These are phyloP conservation scores for Sisyra terminalis DNA, from an alignment of 2,888 invertebrate species.

Conservation along the genomic window DNA sequence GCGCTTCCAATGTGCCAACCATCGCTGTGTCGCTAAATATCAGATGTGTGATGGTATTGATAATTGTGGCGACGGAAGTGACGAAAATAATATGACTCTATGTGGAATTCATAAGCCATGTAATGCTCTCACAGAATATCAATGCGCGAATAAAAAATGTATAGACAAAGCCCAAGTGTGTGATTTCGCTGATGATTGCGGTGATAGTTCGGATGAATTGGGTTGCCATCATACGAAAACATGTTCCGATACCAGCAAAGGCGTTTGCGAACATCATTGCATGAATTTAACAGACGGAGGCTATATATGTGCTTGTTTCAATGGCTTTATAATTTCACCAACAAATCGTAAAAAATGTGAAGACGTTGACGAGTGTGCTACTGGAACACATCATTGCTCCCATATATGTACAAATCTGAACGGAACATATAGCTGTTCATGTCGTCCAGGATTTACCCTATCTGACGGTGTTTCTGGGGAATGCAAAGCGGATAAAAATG, in stretches of 20 bases:
- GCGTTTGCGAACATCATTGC: constrained; percentile 88
- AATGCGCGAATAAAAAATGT: constrained; percentile 78
- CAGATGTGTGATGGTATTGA: constrained; percentile 83
- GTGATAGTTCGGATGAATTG: constrained; percentile 75
- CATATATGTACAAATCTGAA: constrained; percentile 87
- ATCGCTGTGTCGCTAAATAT: constrained; percentile 70
- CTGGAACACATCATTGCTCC: constrained; percentile 75
- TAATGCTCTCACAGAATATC: constrained; percentile 62
- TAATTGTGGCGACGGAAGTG: constrained; percentile 89
- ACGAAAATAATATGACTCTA: constrained; percentile 88
- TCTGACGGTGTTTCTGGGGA: constrained; percentile 67
- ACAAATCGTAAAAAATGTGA: constrained; percentile 69
- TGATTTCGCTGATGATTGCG: constrained; percentile 81
- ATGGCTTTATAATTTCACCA: constrained; percentile 67
- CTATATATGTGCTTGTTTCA: constrained; percentile 80
- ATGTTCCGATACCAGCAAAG: constrained; percentile 39
- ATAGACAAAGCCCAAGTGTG: constrained; percentile 64
- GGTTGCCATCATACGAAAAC: constrained; percentile 64
- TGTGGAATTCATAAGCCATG: constrained; percentile 66
- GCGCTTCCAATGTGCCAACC: constrained; percentile 81
- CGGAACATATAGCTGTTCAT: constrained; percentile 76
- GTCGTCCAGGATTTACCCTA: constrained; percentile 64
- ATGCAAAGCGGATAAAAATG: constrained; percentile 52
- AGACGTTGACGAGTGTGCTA: constrained; percentile 81
- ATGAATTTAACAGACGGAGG: constrained; percentile 68